These are phyloP conservation scores for Falco peregrinus DNA, from an alignment of 2,797 vertebrate species.

Conservation along the genomic window DNA sequence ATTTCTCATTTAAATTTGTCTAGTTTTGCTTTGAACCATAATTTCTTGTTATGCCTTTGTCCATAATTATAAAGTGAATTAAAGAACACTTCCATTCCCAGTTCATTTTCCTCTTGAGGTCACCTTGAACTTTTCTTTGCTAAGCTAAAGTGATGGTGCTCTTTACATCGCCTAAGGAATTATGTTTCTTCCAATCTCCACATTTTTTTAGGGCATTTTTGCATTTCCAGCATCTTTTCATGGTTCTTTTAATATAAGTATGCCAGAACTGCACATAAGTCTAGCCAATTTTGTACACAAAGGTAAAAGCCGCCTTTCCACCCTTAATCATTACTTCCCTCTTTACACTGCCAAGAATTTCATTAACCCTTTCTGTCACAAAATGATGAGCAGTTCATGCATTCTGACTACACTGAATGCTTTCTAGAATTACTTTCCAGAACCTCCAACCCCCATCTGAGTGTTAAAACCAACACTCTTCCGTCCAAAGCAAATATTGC, in stretches of 20 bases:
- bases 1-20: constrained; percentile 3
- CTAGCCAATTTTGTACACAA: neutral
- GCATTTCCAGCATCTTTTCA: neutral
- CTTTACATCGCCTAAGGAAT: neutral
- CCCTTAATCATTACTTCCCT: neutral
- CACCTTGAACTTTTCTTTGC: neutral
- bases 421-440: neutral
- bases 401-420: neutral
- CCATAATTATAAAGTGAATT: neutral
- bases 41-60: neutral
- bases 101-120: neutral
- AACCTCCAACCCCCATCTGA: neutral
- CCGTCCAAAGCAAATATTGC: neutral
- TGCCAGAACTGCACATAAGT: neutral
- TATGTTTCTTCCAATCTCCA: neutral
- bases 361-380: neutral
- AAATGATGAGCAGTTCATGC: neutral
- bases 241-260: neutral
- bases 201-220: neutral
- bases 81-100: neutral
- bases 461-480: neutral
- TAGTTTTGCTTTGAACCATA: neutral
- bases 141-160: neutral
- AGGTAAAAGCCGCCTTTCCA: neutral
- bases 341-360: neutral